A percentile compares a stretch with the other conserved stretches of the same genome.
phyloP scores from a whole-genome alignment of 2,113 vertebrate species.

The Hystrix brachyura region DNA sequence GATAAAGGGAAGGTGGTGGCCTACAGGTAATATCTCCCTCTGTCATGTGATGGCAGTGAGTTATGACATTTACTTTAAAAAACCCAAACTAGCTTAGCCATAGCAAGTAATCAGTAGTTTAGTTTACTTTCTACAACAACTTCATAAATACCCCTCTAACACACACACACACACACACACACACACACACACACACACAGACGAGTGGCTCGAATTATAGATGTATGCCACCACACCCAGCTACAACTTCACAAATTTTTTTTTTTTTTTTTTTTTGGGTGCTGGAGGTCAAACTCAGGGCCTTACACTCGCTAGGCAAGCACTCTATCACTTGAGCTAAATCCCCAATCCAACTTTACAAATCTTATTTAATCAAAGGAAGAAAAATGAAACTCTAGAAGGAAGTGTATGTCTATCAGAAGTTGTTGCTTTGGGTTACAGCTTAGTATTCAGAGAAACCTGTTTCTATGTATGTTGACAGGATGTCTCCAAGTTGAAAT shows the following conservation, averaged over 20 bases:
- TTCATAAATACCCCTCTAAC: not conserved
- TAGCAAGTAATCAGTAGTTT: not conserved
- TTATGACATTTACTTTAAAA: not conserved
- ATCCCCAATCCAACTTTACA: not conserved
- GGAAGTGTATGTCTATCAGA: not conserved
- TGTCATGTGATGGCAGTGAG: not conserved
- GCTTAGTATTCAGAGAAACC: not conserved
- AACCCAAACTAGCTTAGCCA: not conserved
- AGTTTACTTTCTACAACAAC: conserved; percentile 31
- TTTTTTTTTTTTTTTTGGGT: not conserved
- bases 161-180: not conserved
- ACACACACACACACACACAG: not conserved
- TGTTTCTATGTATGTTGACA: not conserved
- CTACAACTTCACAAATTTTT: not conserved
- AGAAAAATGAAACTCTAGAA: conserved; percentile 23
- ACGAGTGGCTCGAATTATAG: not conserved
- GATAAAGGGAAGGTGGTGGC: not conserved
- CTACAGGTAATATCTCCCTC: not conserved
- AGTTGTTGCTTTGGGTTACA: not conserved
- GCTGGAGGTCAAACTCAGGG: no score
- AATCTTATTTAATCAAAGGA: conserved; percentile 8
- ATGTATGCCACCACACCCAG: not conserved
- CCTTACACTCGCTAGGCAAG: no score
- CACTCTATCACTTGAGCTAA: no score
- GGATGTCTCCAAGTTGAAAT: not conserved